These are phyloP conservation scores for Panurus biarmicus DNA, from an alignment of 2,113 vertebrate species.

Conservation along the genomic window DNA sequence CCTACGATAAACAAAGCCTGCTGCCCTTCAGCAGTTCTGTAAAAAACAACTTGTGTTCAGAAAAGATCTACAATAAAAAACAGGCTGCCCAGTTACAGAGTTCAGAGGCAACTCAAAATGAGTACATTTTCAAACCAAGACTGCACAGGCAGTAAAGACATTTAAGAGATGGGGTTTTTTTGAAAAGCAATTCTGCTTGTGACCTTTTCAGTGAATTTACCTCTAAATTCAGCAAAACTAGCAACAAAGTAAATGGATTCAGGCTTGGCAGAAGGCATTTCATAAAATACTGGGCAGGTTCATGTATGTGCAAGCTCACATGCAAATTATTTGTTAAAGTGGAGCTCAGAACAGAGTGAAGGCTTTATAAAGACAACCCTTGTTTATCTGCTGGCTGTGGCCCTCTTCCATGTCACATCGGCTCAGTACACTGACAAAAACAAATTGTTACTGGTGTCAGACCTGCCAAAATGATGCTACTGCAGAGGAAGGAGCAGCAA, in stretches of 20 bases:
- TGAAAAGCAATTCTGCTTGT: background rate
- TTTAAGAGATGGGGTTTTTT: background rate
- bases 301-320: background rate
- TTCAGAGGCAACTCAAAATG: background rate
- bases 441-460: slow-evolving; percentile 48
- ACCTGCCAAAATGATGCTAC: slow-evolving; percentile 10
- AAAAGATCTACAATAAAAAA: background rate
- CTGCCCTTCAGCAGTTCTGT: background rate
- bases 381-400: background rate
- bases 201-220: slow-evolving; percentile 21
- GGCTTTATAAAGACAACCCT: background rate
- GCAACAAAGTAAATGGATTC: background rate
- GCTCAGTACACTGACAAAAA: slow-evolving; percentile 34
- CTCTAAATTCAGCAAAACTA: slow-evolving; percentile 4
- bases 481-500: slow-evolving; percentile 4
- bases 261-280: background rate
- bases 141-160: background rate
- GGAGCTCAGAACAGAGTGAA: background rate
- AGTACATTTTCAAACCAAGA: slow-evolving; percentile 18
- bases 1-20: background rate
- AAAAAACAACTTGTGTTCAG: background rate
- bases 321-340: background rate
- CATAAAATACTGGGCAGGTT: background rate
- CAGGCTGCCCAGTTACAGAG: background rate
- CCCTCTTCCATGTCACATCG: slow-evolving; percentile 12